A percentile compares a stretch with the other conserved stretches of the same genome.
Evolutionary conservation across 2,888 invertebrate species (phyloP).

Genomic region (Rotaria sp.): DNA sequence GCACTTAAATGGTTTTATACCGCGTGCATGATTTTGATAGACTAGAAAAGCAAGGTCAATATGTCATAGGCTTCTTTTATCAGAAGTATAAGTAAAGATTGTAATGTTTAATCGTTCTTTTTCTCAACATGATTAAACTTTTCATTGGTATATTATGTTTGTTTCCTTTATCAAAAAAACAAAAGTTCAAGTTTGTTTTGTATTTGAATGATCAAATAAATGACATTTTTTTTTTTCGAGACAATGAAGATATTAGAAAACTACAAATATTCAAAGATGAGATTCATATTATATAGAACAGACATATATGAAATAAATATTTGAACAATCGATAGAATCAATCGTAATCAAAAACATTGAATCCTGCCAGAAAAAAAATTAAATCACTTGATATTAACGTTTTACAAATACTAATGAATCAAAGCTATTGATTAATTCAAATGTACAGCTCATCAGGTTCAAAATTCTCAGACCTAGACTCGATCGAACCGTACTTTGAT

Average conservation of each 20-base stretch:
- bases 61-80: neutral
- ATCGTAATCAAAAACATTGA: neutral
- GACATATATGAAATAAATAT: no score
- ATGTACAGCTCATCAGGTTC: no score
- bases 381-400: no score
- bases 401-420: neutral
- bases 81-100: neutral
- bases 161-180: neutral
- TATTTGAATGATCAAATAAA: neutral
- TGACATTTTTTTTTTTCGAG: neutral
- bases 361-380: neutral
- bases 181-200: neutral
- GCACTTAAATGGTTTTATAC: neutral
- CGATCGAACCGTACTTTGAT: no score
- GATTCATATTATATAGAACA: neutral
- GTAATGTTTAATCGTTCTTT: neutral
- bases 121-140: neutral
- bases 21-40: neutral
- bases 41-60: neutral
- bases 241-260: neutral
- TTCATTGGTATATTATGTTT: neutral
- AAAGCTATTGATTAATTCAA: neutral
- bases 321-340: neutral
- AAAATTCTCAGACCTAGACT: no score
- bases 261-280: neutral